Conservation (phyloP, 2,888 invertebrate species). For the Cotesia congregata region DNA sequence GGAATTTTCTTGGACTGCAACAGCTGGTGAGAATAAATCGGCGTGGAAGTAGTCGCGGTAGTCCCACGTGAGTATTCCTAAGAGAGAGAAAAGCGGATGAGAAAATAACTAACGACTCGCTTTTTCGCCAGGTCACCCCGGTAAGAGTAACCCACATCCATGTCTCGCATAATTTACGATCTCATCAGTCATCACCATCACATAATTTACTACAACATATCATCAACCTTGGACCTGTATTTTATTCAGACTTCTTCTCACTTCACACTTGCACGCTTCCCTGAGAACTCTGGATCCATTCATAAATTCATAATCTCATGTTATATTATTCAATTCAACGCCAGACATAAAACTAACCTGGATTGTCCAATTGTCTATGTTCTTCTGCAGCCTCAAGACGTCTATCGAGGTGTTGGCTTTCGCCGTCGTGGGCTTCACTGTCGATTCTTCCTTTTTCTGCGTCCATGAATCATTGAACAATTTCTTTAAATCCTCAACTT, state of each 20-base stretch:
- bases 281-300: background rate
- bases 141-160: constrained; percentile 21
- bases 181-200: background rate
- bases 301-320: background rate
- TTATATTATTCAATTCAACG: no score
- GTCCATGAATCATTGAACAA: background rate
- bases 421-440: constrained; percentile 49
- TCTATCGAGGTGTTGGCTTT: constrained; percentile 75
- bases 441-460: constrained; percentile 33
- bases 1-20: constrained; percentile 83
- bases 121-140: constrained; percentile 27
- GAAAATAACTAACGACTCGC: constrained; percentile 22
- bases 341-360: constrained; percentile 54
- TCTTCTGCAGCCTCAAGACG: constrained; percentile 82
- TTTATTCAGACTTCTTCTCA: constrained; percentile 30
- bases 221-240: constrained; percentile 8
- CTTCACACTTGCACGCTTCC: background rate
- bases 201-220: background rate
- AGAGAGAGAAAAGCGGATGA: constrained; percentile 40
- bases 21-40: constrained; percentile 68
- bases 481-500: background rate
- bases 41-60: constrained; percentile 55
- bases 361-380: constrained; percentile 86
- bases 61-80: constrained; percentile 65
- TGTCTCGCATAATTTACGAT: background rate